Conservation (phyloP, 2,888 invertebrate species). For the Volucella bombylans region DNA sequence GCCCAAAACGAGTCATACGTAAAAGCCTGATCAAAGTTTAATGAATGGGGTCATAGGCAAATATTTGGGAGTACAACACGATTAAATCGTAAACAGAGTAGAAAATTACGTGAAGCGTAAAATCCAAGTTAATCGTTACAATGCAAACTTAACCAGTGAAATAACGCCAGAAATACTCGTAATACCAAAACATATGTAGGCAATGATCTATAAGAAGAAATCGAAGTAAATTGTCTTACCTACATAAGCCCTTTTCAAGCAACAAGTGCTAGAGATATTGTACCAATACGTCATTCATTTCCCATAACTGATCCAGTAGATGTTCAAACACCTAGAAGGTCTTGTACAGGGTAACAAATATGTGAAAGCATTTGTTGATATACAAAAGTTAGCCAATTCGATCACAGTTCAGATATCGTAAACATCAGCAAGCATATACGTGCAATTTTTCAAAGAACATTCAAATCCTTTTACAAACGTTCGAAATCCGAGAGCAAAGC, state of each 20-base stretch:
- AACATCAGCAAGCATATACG: slow-evolving; percentile 41
- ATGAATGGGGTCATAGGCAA: slow-evolving; percentile 75
- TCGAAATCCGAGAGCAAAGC: slow-evolving; percentile 36
- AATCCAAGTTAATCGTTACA: slow-evolving; percentile 41
- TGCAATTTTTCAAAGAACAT: slow-evolving; percentile 74
- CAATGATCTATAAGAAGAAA: slow-evolving; percentile 50
- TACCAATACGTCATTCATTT: slow-evolving; percentile 33
- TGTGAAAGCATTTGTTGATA: slow-evolving; percentile 56
- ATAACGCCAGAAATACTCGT: background rate
- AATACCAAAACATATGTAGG: slow-evolving; percentile 33
- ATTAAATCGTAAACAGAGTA: slow-evolving; percentile 52
- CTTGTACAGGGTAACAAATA: slow-evolving; percentile 29
- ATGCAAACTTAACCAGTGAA: background rate
- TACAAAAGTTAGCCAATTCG: slow-evolving; percentile 54
- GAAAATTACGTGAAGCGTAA: slow-evolving; percentile 32
- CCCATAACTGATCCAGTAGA: slow-evolving; percentile 7
- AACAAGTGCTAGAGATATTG: slow-evolving; percentile 6
- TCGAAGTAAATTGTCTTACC: slow-evolving; percentile 23
- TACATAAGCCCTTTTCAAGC: background rate
- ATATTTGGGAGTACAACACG: slow-evolving; percentile 57
- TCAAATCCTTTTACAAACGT: slow-evolving; percentile 74
- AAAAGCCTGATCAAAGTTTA: slow-evolving; percentile 75
- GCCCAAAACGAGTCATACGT: slow-evolving; percentile 75
- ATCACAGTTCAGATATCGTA: slow-evolving; percentile 41
- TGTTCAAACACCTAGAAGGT: slow-evolving; percentile 3